Conservation (phyloP, 2,113 vertebrate species). For the Catharus fuscescens region DNA sequence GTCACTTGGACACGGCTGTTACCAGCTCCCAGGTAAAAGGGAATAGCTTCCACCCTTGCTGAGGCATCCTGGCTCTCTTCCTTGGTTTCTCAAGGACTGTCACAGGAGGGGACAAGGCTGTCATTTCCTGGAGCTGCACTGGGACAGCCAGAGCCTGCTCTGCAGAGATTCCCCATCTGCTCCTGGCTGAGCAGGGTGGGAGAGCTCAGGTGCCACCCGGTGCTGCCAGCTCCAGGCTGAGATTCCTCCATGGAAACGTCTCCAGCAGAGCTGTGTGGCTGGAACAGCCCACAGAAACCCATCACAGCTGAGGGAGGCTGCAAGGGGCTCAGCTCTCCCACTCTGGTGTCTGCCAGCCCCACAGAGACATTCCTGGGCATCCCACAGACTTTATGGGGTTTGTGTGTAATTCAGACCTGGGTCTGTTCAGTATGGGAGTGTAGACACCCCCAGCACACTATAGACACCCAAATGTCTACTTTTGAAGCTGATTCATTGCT, state of each 20-base stretch:
- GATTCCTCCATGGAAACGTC: not conserved
- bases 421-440: not conserved
- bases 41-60: not conserved
- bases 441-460: not conserved
- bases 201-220: rapidly evolving
- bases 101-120: not conserved
- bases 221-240: not conserved
- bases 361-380: not conserved
- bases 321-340: not conserved
- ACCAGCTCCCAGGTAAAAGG: not conserved
- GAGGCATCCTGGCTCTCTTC: not conserved
- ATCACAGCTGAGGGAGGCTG: not conserved
- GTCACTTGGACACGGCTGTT: not conserved
- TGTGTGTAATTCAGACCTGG: not conserved
- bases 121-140: not conserved
- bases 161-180: not conserved
- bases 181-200: rapidly evolving
- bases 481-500: not conserved
- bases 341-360: not conserved
- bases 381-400: not conserved
- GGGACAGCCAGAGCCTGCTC: not conserved
- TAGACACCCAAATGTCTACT: not conserved
- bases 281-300: not conserved
- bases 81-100: not conserved
- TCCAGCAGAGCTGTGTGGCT: not conserved